Base-by-base conservation (phyloP, 2,797 vertebrate species). In the Staurois parvus region DNA sequence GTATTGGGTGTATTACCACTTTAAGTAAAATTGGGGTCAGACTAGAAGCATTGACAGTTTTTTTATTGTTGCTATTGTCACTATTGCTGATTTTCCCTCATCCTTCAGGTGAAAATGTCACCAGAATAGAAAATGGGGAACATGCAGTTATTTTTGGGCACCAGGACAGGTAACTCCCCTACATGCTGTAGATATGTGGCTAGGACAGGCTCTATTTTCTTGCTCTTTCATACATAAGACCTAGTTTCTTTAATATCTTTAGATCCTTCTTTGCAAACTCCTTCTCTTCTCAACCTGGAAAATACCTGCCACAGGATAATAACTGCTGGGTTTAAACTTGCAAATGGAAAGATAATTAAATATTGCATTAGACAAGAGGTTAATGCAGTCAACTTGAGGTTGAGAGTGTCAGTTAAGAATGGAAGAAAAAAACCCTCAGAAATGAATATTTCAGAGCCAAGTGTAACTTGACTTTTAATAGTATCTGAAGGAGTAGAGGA, bases 311-410 rank as follows among this genome's bases (percentile, higher is more conserved):
- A 83, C 32, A 66, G 72, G 34, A 82, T 86, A 86, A 76, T 64
- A 72, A 81, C 79, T 76, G 32, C 70, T 48, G 79, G 84, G 76
- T 81, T 86, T 85, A 76, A 85, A 81, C 72, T 56, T 76, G 73
- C 72, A 86, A 81, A 76, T 80, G 56, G 59, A 80, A 59, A 66
- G 83, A 80, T 85, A 85, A 85, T 85, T 73, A 79, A 86, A 76
- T 86, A 86, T 86, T 86, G 85, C 68, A 86, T 86, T 78, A 82
- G 79, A 82, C 74, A 77, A 34, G 72, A 86, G 85, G 85, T 86
- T 86, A 86, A 86, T 82, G 67, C 79, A 77, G 85, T 72, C 66
- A 64, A 7, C 68, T 42, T 17, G 52, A 77, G 79, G 79, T 78
- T 48, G 74, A 81, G 73, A 72, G 72, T 34, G 66, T 45, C 77